Conservation (phyloP, 2,113 vertebrate genomes). For the Oreochromis aureus region DNA sequence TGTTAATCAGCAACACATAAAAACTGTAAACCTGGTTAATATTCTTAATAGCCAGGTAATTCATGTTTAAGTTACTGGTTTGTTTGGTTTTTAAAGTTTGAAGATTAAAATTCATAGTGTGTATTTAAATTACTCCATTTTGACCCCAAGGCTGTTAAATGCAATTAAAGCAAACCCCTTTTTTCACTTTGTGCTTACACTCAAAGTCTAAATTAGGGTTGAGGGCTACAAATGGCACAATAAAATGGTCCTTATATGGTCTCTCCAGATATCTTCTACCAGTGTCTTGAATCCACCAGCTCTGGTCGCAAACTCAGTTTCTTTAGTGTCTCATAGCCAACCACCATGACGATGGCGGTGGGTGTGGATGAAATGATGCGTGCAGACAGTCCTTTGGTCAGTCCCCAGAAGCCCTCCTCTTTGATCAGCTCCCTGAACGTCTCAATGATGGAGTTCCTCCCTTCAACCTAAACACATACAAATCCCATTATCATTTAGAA, state of each 20-base stretch:
- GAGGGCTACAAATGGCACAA: background rate
- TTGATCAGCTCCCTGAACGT: constrained; percentile 89
- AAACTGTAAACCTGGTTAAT: background rate
- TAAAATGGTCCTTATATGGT: background rate
- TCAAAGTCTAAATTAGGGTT: background rate
- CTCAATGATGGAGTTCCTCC: constrained; percentile 82
- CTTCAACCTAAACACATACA: constrained; percentile 82
- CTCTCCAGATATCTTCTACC: constrained; percentile 67
- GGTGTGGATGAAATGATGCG: constrained; percentile 92
- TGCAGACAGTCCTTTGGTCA: constrained; percentile 93
- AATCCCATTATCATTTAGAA: background rate
- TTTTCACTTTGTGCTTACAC: background rate
- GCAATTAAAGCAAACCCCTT: background rate
- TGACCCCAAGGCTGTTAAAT: background rate
- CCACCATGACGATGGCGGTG: constrained; percentile 93
- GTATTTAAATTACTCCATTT: background rate
- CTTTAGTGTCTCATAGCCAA: constrained; percentile 95
- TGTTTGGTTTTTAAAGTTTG: background rate
- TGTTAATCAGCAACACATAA: background rate
- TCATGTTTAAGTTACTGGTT: background rate
- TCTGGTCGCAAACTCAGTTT: constrained; percentile 91
- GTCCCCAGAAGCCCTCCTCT: constrained; percentile 91
- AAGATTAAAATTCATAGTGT: background rate
- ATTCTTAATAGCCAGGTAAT: background rate
- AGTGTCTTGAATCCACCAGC: constrained; percentile 90